These are phyloP conservation scores for Gryllus bimaculatus DNA, from an alignment of 1,140 invertebrate species.

Conservation along the genomic window DNA sequence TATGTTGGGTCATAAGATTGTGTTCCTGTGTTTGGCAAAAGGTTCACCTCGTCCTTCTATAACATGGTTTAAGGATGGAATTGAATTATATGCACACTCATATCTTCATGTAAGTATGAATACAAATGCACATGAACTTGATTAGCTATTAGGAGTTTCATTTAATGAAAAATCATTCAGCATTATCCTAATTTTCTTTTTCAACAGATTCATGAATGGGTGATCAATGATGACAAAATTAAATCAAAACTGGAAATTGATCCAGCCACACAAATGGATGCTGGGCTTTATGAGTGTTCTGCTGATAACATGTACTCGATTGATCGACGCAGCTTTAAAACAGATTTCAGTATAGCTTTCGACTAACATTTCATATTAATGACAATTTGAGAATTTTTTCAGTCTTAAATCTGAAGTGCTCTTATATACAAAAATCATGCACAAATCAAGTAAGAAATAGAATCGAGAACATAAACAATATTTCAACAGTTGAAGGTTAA, in stretches of 20 bases:
- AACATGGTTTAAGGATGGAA: constrained; percentile 87
- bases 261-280: constrained; percentile 86
- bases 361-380: constrained; percentile 43
- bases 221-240: constrained; percentile 64
- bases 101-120: constrained; percentile 68
- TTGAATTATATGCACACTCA: constrained; percentile 77
- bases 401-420: not conserved
- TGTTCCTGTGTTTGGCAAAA: constrained; percentile 78
- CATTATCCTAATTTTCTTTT: constrained; percentile 22
- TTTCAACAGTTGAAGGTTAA: too few species aligned
- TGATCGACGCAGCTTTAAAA: constrained; percentile 78
- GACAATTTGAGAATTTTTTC: not conserved
- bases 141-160: too few species aligned
- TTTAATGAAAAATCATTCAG: too few species aligned
- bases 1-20: constrained; percentile 84
- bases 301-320: constrained; percentile 92
- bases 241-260: constrained; percentile 91
- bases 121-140: not conserved
- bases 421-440: too few species aligned
- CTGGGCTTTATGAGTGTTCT: constrained; percentile 80
- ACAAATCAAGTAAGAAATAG: too few species aligned
- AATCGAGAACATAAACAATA: too few species aligned
- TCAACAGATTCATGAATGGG: constrained; percentile 76
- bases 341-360: constrained; percentile 82
- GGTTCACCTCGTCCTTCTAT: constrained; percentile 77